Conservation (phyloP, 2,888 invertebrate genomes). For the Sialis fuliginosa region DNA sequence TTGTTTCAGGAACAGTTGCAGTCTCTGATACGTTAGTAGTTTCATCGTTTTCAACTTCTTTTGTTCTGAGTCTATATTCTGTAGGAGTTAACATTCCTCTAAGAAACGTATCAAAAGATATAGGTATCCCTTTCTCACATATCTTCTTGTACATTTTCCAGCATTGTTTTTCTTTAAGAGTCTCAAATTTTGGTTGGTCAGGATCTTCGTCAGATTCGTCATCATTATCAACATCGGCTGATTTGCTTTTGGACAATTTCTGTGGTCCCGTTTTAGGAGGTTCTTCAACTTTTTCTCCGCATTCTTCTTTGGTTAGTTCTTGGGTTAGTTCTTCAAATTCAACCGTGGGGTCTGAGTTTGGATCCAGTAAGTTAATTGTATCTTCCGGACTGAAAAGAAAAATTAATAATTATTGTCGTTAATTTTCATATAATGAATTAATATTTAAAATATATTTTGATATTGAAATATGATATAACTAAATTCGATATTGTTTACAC, state of each 20-base stretch:
- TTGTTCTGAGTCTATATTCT: slow-evolving; percentile 44
- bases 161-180: slow-evolving; percentile 31
- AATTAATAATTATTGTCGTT: too few species aligned
- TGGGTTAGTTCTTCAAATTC: too few species aligned
- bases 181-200: slow-evolving; percentile 13
- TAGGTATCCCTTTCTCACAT: slow-evolving; percentile 45
- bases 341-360: too few species aligned
- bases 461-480: too few species aligned
- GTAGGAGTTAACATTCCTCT: slow-evolving; percentile 56
- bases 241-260: not conserved
- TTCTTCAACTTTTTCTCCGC: not conserved
- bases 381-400: too few species aligned
- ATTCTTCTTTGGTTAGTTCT: not conserved
- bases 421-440: too few species aligned
- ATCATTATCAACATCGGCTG: not conserved
- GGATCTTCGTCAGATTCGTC: slow-evolving; percentile 5
- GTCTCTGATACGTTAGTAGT: not conserved
- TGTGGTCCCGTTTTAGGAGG: too few species aligned
- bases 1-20: too few species aligned
- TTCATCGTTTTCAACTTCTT: slow-evolving; percentile 14
- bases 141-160: slow-evolving; percentile 51
- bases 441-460: too few species aligned
- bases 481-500: too few species aligned
- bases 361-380: too few species aligned
- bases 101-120: slow-evolving; percentile 49